phyloP scores from a whole-genome alignment of 2,888 invertebrate genomes.

The Drosophila pullipes region DNA sequence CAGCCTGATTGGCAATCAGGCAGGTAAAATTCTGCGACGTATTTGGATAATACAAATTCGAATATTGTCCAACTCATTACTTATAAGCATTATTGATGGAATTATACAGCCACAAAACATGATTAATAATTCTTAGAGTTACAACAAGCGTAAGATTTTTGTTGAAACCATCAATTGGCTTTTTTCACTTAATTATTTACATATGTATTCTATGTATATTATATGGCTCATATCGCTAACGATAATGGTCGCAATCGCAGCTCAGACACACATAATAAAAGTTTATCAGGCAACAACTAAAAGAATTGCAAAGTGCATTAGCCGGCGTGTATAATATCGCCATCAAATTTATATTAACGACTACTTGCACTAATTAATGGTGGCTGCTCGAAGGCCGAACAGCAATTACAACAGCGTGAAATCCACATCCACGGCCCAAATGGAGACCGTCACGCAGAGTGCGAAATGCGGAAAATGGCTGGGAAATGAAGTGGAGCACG shows the following conservation, averaged over 20 bases:
- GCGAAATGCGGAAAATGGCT: slow-evolving; percentile 52
- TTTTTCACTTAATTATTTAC: slow-evolving; percentile 7
- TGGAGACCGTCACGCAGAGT: slow-evolving; percentile 68
- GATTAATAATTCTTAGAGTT: not conserved
- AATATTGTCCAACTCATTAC: not conserved
- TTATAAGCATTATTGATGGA: not conserved
- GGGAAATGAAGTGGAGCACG: slow-evolving; percentile 47
- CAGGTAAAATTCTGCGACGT: not conserved
- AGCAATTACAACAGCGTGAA: slow-evolving; percentile 45
- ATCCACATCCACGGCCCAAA: slow-evolving; percentile 26
- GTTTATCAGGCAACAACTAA: slow-evolving; percentile 51
- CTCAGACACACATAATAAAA: slow-evolving; percentile 44
- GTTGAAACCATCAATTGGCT: slow-evolving; percentile 17
- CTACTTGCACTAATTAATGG: slow-evolving; percentile 65
- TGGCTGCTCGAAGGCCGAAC: slow-evolving; percentile 28
- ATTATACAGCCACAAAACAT: not conserved
- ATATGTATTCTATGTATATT: slow-evolving; percentile 7
- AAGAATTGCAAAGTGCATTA: slow-evolving; percentile 70
- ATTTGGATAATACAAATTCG: not conserved
- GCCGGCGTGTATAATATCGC: slow-evolving; percentile 60
- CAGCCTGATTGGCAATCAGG: not conserved
- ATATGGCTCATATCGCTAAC: slow-evolving; percentile 43
- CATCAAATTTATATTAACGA: slow-evolving; percentile 76
- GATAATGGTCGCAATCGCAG: slow-evolving; percentile 43
- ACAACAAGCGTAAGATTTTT: not conserved